These are phyloP conservation scores for Periparus ater DNA, from an alignment of 2,797 vertebrate species.

Conservation along the genomic window DNA sequence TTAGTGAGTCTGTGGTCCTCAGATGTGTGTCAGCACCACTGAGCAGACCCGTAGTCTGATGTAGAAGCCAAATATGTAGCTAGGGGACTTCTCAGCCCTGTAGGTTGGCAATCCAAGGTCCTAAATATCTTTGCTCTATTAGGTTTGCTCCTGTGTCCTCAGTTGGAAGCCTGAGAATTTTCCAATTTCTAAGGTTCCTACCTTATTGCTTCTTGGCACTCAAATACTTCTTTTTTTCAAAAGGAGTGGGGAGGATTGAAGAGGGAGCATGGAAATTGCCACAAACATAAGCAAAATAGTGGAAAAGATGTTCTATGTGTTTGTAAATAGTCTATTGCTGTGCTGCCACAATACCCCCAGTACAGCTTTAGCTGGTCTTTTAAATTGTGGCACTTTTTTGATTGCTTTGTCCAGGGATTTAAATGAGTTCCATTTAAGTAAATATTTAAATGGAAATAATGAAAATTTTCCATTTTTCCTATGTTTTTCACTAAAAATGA, in stretches of 20 bases:
- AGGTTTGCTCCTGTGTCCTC: neutral
- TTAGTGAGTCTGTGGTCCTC: neutral
- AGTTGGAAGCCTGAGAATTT: neutral
- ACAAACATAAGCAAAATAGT: neutral
- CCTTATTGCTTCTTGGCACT: neutral
- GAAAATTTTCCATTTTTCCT: neutral
- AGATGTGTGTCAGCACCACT: neutral
- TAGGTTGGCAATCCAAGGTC: neutral
- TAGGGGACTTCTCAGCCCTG: neutral
- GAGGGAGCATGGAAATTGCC: neutral
- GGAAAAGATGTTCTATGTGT: neutral
- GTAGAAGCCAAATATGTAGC: neutral
- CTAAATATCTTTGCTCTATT: neutral
- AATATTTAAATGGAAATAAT: neutral
- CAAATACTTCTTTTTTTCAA: neutral
- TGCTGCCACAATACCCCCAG: neutral
- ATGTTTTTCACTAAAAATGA: neutral
- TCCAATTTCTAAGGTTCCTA: neutral
- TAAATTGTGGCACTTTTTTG: neutral
- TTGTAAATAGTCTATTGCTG: neutral
- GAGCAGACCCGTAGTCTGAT: neutral
- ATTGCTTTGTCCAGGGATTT: neutral
- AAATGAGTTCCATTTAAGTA: neutral
- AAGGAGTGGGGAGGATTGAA: fast-evolving
- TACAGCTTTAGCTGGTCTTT: neutral